Conservation (phyloP, 2,797 vertebrate genomes). For the Myotis vivesi region DNA sequence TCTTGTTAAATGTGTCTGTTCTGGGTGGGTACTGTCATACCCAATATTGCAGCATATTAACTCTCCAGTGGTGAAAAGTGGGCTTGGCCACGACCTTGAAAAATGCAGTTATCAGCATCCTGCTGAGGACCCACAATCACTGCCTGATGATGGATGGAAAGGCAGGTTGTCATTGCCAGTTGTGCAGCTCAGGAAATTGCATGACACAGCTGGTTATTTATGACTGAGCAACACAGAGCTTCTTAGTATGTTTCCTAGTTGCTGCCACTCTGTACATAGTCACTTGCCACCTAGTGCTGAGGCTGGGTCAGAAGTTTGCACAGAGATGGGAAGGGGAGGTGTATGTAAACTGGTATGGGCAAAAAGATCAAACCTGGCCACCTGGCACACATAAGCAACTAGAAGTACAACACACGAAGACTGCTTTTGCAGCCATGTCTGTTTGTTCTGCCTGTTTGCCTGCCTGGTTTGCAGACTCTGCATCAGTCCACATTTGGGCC, state of each 20-base stretch:
- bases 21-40: neutral
- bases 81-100: conserved; percentile 38
- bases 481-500: neutral
- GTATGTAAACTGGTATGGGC: neutral
- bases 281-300: neutral
- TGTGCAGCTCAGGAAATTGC: conserved; percentile 44
- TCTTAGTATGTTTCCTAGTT: conserved; percentile 3
- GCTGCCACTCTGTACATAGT: neutral
- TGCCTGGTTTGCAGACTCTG: conserved; percentile 26
- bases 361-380: neutral
- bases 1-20: neutral
- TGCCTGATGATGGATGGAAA: conserved; percentile 37
- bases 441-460: conserved; percentile 27
- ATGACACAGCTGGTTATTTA: conserved; percentile 23
- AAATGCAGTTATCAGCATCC: conserved; percentile 55
- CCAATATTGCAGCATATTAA: conserved; percentile 1
- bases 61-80: neutral
- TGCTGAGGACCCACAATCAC: conserved; percentile 36
- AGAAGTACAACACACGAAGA: neutral
- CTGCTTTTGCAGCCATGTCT: conserved; percentile 13
- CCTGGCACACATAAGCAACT: neutral
- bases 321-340: neutral
- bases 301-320: neutral
- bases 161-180: conserved; percentile 1
- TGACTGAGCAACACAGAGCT: neutral